Evolutionary conservation across 2,113 vertebrate species (phyloP), one percentile per base, ranked within the genome.

Genomic region (Ia io): DNA sequence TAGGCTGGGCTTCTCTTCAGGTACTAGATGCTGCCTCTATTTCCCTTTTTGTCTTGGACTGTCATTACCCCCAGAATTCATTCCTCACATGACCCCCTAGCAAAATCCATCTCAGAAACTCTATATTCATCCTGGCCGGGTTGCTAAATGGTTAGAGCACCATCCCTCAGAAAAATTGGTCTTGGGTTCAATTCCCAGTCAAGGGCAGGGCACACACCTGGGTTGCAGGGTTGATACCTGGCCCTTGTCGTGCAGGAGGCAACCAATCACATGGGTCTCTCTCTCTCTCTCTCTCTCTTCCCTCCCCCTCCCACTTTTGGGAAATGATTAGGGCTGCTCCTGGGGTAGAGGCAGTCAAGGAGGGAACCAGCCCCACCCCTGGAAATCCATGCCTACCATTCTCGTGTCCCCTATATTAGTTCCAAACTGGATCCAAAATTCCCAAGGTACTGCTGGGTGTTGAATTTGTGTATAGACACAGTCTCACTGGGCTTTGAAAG

Each of bases 401-500:
- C 63, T 80, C 44, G 73, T 35, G 20, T 86, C 10, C 17, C 82
- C 30, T 5, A 23, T 37, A 42, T 63, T 82, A 49, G 28, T 83
- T 89, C 61, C 42, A 89, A 86, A 67, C 17, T 59, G n/a, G 40
- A 10, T 74, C 35, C 82, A 53, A 73, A 82, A 88, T 84, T 76
- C 70, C 40, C 49, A 84, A 47, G n/a, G 18, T n/a, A n/a, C 44
- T 77, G 82, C 20, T 73, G n/a, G 10, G 10, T 90, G 13, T 49
- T 49, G 63, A 32, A 25, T 93, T 83, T 83, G 32, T 90, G 74
- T 82, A 86, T 40, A 93, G 80, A 93, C 86, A 53, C 35, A 59
- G 71, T 32, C 47, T 89, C 56, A 90, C 12, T 22, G 80, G 67
- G 10, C 42, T 88, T 74, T 69, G 18, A 87, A 79, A 87, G 61